A percentile compares a stretch with the other conserved stretches of the same genome.
Evolutionary conservation across 2,113 vertebrate genomes (phyloP).

Genomic region (Calypte anna): DNA sequence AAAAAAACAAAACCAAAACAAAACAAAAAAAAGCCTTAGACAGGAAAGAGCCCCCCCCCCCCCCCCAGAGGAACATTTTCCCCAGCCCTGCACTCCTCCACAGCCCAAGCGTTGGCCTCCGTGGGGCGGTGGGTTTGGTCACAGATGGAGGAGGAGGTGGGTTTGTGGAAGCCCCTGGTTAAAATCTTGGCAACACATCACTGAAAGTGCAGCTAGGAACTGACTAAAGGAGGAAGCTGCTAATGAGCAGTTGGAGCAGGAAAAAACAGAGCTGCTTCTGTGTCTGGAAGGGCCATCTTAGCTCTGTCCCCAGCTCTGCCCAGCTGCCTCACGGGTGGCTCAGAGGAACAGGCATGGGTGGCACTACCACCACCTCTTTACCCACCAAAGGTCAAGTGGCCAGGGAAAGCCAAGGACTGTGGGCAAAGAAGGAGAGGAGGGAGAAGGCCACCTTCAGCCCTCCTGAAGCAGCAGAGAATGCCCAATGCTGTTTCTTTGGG

Average conservation of each 20-base stretch:
- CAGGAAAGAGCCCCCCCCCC: not conserved
- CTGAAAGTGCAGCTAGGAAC: not conserved
- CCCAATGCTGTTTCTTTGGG: fast-evolving
- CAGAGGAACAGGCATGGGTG: not conserved
- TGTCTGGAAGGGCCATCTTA: not conserved
- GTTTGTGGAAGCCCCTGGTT: conserved; percentile 26
- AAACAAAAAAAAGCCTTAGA: not conserved
- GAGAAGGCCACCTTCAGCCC: not conserved
- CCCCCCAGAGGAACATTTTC: not conserved
- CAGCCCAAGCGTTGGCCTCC: not conserved
- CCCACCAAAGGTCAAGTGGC: not conserved
- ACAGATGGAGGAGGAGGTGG: not conserved
- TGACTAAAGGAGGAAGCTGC: not conserved
- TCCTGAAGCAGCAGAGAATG: not conserved
- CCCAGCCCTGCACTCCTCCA: not conserved
- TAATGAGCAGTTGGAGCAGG: not conserved
- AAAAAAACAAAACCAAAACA: not conserved
- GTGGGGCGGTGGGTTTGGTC: not conserved
- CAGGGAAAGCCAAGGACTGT: fast-evolving
- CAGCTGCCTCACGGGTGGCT: not conserved
- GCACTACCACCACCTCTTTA: not conserved
- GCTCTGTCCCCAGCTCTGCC: not conserved
- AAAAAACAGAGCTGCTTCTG: not conserved
- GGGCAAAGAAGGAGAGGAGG: not conserved
- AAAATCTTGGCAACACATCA: conserved; percentile 53